These are phyloP conservation scores for Lemur catta DNA, from an alignment of 2,797 vertebrate species.

Conservation along the genomic window DNA sequence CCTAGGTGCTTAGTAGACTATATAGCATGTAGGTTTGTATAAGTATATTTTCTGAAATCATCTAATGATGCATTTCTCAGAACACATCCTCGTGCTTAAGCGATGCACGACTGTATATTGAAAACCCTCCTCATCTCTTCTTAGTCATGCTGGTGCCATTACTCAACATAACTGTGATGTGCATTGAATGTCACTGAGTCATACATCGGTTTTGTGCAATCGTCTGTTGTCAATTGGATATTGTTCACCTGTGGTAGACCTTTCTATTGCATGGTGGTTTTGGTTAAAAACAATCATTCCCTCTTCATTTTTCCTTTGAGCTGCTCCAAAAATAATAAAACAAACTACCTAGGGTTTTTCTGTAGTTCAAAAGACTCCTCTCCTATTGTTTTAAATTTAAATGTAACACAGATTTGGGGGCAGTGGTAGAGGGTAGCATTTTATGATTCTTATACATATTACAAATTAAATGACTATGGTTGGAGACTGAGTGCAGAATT, in stretches of 20 bases:
- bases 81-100: neutral
- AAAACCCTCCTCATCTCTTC: neutral
- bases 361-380: neutral
- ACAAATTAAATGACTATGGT: neutral
- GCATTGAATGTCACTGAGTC: neutral
- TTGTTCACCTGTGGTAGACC: neutral
- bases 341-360: neutral
- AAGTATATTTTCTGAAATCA: neutral
- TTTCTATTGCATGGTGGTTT: neutral
- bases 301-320: neutral
- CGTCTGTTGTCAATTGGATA: constrained; percentile 11
- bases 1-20: neutral
- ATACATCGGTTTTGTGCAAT: neutral
- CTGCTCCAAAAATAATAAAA: neutral
- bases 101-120: neutral
- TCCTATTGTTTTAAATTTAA: neutral
- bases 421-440: neutral
- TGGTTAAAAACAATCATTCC: neutral
- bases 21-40: neutral
- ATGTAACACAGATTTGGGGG: neutral
- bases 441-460: neutral
- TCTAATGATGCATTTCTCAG: neutral
- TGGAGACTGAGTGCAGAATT: neutral
- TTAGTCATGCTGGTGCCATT: neutral
- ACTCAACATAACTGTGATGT: neutral